A percentile compares a stretch with the other conserved stretches of the same genome.
Conservation (phyloP, 2,797 vertebrate species). For the Arnoldichthys spilopterus region DNA sequence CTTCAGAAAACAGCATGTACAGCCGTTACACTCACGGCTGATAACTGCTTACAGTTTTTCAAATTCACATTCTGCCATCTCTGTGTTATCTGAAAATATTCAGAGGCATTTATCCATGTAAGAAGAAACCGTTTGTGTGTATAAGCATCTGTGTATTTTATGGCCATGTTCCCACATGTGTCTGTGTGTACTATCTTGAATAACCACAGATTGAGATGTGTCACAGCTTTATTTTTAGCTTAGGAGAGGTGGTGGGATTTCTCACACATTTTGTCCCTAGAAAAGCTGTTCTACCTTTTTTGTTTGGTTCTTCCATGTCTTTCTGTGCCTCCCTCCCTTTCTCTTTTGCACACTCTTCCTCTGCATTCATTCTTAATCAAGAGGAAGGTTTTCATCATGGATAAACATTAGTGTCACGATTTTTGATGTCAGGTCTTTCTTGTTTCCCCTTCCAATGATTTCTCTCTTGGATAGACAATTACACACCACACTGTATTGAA, state of each 20-base stretch:
- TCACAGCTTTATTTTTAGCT: too few species aligned
- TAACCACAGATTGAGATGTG: too few species aligned
- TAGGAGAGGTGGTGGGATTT: conserved; percentile 47
- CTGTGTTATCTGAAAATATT: not conserved
- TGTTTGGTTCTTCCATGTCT: not conserved
- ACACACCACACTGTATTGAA: not conserved
- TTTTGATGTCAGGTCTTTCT: not conserved
- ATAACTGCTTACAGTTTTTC: not conserved
- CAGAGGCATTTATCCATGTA: conserved; percentile 6
- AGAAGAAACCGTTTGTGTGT: not conserved
- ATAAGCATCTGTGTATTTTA: not conserved
- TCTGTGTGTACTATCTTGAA: conserved; percentile 24
- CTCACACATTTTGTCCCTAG: not conserved
- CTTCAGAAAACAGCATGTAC: not conserved
- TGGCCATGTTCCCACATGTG: not conserved
- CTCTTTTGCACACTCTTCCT: not conserved
- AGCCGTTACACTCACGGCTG: not conserved
- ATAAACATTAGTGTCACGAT: not conserved
- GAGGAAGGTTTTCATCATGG: not conserved
- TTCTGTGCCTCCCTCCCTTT: not conserved
- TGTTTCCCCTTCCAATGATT: not conserved
- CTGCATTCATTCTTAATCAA: not conserved
- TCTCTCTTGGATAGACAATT: not conserved
- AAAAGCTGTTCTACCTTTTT: not conserved
- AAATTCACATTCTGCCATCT: not conserved